phyloP scores from a whole-genome alignment of 2,113 vertebrate species.

The Tylochromis polylepis region DNA sequence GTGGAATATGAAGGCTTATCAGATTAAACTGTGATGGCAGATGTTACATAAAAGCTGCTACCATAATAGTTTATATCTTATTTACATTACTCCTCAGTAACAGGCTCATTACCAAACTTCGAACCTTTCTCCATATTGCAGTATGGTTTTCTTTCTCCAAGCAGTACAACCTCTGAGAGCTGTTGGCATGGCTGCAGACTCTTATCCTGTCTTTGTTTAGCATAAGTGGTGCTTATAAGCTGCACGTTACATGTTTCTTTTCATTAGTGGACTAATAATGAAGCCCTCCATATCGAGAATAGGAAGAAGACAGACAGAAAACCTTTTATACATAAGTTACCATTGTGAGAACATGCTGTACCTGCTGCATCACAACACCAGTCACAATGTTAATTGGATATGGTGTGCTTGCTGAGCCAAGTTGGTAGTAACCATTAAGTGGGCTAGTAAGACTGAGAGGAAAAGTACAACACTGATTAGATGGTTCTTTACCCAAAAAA shows the following conservation, averaged over 20 bases:
- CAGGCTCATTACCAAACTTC: background rate
- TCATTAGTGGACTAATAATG: background rate
- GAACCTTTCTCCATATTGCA: background rate
- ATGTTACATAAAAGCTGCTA: background rate
- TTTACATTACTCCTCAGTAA: background rate
- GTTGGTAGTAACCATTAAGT: background rate
- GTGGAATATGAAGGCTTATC: background rate
- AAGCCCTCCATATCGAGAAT: background rate
- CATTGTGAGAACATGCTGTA: background rate
- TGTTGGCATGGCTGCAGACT: background rate
- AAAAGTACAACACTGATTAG: background rate
- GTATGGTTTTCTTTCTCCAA: background rate
- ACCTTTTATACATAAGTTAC: background rate
- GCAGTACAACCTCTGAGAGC: background rate
- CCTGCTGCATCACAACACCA: background rate
- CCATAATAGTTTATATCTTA: background rate
- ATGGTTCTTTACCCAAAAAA: background rate
- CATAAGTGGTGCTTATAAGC: background rate
- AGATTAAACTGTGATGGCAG: background rate
- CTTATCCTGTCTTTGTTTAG: background rate
- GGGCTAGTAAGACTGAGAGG: background rate
- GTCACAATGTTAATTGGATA: background rate
- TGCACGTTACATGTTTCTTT: background rate
- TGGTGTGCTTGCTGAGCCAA: background rate
- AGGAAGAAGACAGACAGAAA: background rate